phyloP scores from a whole-genome alignment of 1,140 invertebrate species.

The Trichonephila clavata region DNA sequence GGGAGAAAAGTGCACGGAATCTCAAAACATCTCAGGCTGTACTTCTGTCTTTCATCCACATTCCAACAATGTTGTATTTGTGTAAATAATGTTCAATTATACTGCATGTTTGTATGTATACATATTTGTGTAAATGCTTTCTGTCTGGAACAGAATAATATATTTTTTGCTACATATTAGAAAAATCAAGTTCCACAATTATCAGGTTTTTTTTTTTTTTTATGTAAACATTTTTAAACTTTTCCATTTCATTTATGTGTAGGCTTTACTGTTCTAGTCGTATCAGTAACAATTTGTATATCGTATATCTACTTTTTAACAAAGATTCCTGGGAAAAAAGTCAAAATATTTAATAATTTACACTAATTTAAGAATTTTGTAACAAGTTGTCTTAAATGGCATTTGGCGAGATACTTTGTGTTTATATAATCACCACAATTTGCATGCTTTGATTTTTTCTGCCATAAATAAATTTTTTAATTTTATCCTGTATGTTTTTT shows the following conservation, averaged over 20 bases:
- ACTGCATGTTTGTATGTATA: slow-evolving; percentile 21
- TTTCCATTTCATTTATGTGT: background rate
- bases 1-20: background rate
- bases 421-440: slow-evolving; percentile 4
- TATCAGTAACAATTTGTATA: background rate
- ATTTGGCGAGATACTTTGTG: background rate
- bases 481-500: background rate
- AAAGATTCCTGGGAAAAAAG: background rate
- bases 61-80: slow-evolving; percentile 55
- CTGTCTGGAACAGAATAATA: slow-evolving; percentile 62
- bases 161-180: slow-evolving; percentile 33
- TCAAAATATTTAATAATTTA: background rate
- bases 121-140: slow-evolving; percentile 44
- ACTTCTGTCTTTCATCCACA: slow-evolving; percentile 57
- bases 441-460: background rate
- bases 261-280: slow-evolving; percentile 57
- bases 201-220: background rate
- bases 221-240: background rate
- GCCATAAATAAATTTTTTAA: background rate
- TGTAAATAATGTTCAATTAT: slow-evolving; percentile 56
- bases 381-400: background rate
- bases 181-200: background rate
- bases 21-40: slow-evolving; percentile 52
- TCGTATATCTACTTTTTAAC: background rate
- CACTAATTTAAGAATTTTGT: background rate